Evolutionary conservation across 2,113 vertebrate genomes (phyloP).

Genomic region (Ciconia maguari): DNA sequence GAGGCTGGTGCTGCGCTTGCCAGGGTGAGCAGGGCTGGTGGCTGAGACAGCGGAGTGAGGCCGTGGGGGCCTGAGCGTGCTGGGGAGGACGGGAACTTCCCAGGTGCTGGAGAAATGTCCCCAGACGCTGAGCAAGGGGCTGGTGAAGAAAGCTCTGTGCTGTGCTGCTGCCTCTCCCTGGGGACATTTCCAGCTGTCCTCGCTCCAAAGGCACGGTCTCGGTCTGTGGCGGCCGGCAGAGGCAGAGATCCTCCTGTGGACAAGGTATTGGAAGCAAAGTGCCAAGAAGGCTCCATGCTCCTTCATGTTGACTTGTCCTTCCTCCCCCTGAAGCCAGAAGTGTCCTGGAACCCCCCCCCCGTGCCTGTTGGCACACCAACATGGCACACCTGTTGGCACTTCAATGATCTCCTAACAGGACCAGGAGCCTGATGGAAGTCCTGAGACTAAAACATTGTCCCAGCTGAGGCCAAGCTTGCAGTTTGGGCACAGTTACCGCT

Average conservation of each 20-base stretch:
- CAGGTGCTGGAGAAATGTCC: rapidly evolving
- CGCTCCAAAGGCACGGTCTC: neutral
- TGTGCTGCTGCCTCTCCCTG: neutral
- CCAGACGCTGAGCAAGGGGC: neutral
- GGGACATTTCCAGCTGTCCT: neutral
- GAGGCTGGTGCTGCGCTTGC: conserved; percentile 10
- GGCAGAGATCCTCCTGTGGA: neutral
- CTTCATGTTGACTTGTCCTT: neutral
- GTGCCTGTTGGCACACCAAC: neutral
- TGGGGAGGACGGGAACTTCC: rapidly evolving
- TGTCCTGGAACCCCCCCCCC: neutral
- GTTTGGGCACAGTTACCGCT: rapidly evolving
- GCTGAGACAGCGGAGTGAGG: rapidly evolving
- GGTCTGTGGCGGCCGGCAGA: neutral
- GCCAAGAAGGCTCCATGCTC: neutral
- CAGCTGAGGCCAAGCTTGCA: rapidly evolving
- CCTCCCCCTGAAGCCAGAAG: neutral
- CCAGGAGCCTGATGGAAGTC: neutral
- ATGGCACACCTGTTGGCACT: no score
- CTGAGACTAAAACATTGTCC: neutral
- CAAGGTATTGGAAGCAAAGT: neutral
- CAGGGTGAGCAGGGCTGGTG: conserved; percentile 20
- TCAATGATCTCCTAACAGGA: neutral
- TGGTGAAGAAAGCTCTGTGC: neutral
- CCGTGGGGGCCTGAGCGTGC: rapidly evolving